phyloP scores from a whole-genome alignment of 2,113 vertebrate species.

The Phyllostomus hastatus region DNA sequence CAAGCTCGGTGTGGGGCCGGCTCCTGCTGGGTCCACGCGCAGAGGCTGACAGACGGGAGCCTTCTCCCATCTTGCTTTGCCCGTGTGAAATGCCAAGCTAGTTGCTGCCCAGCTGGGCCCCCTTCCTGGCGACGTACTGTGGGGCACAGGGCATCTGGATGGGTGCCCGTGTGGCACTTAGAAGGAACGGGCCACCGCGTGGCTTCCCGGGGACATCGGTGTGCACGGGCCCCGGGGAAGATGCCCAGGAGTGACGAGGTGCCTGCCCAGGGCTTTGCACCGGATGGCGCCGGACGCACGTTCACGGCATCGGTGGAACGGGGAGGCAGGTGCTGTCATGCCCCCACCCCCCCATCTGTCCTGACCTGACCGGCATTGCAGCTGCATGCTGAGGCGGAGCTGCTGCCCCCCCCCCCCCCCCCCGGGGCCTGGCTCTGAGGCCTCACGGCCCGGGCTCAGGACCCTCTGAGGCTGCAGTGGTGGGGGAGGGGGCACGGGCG shows the following conservation, averaged over 20 bases:
- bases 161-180: neutral
- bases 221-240: neutral
- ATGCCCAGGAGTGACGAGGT: fast-evolving
- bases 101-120: neutral
- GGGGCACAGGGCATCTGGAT: too few species aligned
- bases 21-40: fast-evolving
- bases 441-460: too few species aligned
- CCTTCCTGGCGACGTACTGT: neutral
- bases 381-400: neutral
- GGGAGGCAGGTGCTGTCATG: too few species aligned
- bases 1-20: fast-evolving
- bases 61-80: neutral
- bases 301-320: neutral
- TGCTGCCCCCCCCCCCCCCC: neutral
- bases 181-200: neutral
- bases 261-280: neutral
- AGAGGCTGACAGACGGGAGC: fast-evolving
- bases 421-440: too few species aligned
- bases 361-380: too few species aligned
- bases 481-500: too few species aligned
- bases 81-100: neutral
- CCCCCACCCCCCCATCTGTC: too few species aligned
- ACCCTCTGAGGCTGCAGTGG: too few species aligned
- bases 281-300: fast-evolving
- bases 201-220: neutral